Evolutionary conservation across 2,888 invertebrate species (phyloP).

Genomic region (Drosophila kuntzei): DNA sequence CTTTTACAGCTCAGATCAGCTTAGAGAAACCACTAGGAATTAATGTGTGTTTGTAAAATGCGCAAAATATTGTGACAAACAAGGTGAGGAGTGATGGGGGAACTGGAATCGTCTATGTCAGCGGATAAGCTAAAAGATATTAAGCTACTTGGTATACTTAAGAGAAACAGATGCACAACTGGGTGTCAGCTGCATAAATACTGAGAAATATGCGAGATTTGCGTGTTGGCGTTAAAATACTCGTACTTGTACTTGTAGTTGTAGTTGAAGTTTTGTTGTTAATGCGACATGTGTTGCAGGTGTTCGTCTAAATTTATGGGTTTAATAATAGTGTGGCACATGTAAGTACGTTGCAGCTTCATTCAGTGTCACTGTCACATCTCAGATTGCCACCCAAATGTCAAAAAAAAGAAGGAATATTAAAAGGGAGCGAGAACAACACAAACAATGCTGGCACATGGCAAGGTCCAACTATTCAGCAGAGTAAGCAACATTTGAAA

Average conservation of each 20-base stretch:
- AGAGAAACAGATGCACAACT: constrained; percentile 58
- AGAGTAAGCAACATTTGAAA: constrained; percentile 80
- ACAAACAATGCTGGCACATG: constrained; percentile 51
- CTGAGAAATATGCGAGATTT: constrained; percentile 50
- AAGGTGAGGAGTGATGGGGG: constrained; percentile 1
- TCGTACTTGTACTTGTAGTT: neutral
- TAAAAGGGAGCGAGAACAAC: constrained; percentile 4
- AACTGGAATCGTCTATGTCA: constrained; percentile 23
- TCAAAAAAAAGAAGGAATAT: constrained; percentile 2
- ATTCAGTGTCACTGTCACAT: constrained; percentile 42
- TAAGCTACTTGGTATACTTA: constrained; percentile 53
- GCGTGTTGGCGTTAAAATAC: constrained; percentile 31
- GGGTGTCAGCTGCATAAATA: constrained; percentile 53
- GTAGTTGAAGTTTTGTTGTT: constrained; percentile 15
- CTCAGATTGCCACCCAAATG: constrained; percentile 31
- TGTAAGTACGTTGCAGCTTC: constrained; percentile 33
- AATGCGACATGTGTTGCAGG: constrained; percentile 64
- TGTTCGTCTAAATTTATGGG: constrained; percentile 62
- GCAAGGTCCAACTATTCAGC: constrained; percentile 67
- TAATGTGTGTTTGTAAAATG: constrained; percentile 61
- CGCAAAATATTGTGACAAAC: constrained; percentile 41
- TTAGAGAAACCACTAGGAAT: constrained; percentile 44
- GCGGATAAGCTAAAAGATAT: constrained; percentile 59
- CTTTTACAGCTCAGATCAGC: constrained; percentile 54
- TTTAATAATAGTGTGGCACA: constrained; percentile 66